Evolutionary conservation across 2,797 vertebrate genomes (phyloP).

Genomic region (Ceryle rudis): DNA sequence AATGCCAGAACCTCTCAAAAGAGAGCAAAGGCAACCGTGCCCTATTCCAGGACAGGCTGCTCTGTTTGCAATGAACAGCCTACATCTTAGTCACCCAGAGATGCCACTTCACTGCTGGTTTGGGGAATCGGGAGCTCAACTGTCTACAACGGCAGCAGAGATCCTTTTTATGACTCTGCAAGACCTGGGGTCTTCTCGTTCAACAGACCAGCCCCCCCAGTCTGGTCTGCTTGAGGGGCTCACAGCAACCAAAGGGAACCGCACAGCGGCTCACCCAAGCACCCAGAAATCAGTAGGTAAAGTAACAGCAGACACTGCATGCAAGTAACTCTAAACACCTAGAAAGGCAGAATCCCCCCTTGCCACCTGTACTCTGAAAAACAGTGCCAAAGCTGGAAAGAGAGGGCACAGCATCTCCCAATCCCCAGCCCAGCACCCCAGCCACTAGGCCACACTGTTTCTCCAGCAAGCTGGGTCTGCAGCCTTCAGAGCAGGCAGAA

Average conservation of each 20-base stretch:
- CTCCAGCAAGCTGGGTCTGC: background rate
- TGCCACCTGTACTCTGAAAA: background rate
- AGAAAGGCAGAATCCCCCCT: background rate
- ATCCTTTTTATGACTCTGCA: background rate
- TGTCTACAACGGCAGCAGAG: background rate
- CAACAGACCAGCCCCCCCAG: no score
- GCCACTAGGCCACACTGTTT: background rate
- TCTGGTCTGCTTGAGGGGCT: background rate
- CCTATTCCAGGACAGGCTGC: background rate
- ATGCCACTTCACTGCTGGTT: background rate
- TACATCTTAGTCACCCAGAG: background rate
- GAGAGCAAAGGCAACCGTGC: background rate
- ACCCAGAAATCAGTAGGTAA: background rate
- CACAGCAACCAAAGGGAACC: background rate
- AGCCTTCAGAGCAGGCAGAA: background rate
- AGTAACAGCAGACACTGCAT: background rate
- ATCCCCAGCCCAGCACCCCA: background rate
- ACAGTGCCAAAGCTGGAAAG: no score
- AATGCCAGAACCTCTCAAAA: background rate
- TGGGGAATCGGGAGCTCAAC: background rate
- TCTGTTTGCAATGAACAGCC: background rate
- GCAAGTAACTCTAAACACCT: fast-evolving
- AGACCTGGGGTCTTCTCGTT: background rate
- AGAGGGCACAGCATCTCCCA: background rate
- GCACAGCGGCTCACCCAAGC: background rate